Base-by-base conservation (phyloP, 2,888 invertebrate species). In the Diaperis boleti region DNA sequence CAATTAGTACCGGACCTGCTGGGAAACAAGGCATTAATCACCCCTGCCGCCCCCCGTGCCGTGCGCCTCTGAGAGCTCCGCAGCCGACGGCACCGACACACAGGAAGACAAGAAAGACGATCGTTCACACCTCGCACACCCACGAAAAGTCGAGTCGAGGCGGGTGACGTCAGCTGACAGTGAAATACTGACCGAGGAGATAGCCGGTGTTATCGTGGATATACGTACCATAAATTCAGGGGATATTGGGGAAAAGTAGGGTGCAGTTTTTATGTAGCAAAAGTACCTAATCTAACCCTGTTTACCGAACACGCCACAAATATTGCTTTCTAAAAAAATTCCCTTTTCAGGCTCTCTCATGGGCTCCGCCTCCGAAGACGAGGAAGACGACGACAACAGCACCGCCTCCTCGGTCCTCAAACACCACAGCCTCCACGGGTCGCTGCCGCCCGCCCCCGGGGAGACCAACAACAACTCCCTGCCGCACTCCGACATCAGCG, bases 281-380 rank as follows among this genome's bases (percentile, higher is more conserved):
- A n/a, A n/a, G n/a, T n/a, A n/a, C n/a, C n/a, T n/a, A n/a, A n/a
- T n/a, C n/a, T n/a, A n/a, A n/a, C n/a, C n/a, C n/a, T n/a, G n/a
- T n/a, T n/a, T n/a, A n/a, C n/a, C n/a, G n/a, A n/a, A n/a, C n/a
- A n/a, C n/a, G n/a, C n/a, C n/a, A n/a, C n/a, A n/a, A n/a, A n/a
- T n/a, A n/a, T n/a, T n/a, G n/a, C n/a, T n/a, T n/a, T n/a, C n/a
- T n/a, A n/a, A n/a, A n/a, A n/a, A n/a, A n/a, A n/a, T n/a, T n/a
- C n/a, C 6, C 1, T n/a, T 86, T 87, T 84, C 88, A 86, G 94
- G 94, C 82, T 92, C 94, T 49, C 82, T 94, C 75, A 89, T 94
- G 84, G 94, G 94, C 68, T 94, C 94, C 52, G 94, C 91, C 63
- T 90, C 93, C 63, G 95, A 95, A 78, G 94, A 94, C 74, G 94